A percentile compares a stretch with the other conserved stretches of the same genome.
phyloP scores from a whole-genome alignment of 2,888 invertebrate species.

The Acleris sparsana region DNA sequence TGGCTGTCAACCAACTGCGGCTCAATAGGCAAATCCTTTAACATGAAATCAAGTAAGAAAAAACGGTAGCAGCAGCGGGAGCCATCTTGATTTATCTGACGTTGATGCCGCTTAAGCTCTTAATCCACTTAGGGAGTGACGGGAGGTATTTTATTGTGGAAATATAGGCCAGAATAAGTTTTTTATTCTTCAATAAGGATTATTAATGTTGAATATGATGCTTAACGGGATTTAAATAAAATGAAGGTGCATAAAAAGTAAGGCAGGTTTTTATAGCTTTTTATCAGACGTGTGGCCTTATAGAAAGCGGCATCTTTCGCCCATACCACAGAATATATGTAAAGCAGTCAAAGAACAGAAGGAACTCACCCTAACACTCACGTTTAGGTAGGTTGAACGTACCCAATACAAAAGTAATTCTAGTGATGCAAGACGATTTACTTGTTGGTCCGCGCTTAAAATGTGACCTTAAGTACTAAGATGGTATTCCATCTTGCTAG shows the following conservation, averaged over 20 bases:
- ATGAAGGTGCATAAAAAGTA: not conserved
- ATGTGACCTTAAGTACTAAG: no score
- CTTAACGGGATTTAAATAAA: not conserved
- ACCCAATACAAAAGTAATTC: no score
- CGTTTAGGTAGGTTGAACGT: no score
- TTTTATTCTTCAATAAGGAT: not conserved
- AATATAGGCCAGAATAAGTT: conserved; percentile 31
- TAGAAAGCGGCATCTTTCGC: no score
- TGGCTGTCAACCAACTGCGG: conserved; percentile 27
- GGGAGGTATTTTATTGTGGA: conserved; percentile 58
- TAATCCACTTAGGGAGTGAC: conserved; percentile 78
- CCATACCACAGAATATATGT: no score
- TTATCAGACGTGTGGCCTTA: no score
- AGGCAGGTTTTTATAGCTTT: no score
- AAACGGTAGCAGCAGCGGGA: conserved; percentile 41
- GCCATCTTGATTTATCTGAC: conserved; percentile 66
- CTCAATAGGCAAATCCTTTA: conserved; percentile 35
- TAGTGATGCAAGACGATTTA: no score
- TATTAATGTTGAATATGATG: not conserved
- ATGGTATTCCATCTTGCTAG: no score
- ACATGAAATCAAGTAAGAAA: conserved; percentile 33
- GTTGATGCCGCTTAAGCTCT: conserved; percentile 68
- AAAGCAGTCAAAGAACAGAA: no score
- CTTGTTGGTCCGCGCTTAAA: no score
- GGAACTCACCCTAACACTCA: no score